Conservation (phyloP, 2,888 invertebrate species). For the Drosophila vallismaia region DNA sequence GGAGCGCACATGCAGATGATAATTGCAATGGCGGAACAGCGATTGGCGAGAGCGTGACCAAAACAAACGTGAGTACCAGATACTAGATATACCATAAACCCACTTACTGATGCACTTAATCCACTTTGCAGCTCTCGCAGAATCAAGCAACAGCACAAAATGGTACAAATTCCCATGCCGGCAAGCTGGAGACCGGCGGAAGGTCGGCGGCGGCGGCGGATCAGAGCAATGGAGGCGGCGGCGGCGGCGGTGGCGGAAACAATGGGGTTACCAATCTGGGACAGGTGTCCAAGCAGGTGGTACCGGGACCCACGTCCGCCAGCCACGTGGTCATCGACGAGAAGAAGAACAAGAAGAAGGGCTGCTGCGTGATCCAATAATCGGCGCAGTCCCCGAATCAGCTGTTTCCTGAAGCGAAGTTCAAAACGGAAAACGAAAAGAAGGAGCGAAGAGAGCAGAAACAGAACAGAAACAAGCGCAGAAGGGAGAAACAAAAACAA, state of each 20-base stretch:
- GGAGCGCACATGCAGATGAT: constrained; percentile 82
- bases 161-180: constrained; percentile 83
- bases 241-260: constrained; percentile 59
- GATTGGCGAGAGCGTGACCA: constrained; percentile 80
- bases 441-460: constrained; percentile 14
- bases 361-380: constrained; percentile 97
- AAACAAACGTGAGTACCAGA: constrained; percentile 80
- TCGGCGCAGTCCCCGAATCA: constrained; percentile 25
- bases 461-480: constrained; percentile 1
- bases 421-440: constrained; percentile 20
- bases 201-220: constrained; percentile 53
- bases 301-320: constrained; percentile 91
- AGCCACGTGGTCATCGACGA: constrained; percentile 92
- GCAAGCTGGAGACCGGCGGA: constrained; percentile 60
- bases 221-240: constrained; percentile 57
- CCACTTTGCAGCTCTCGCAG: constrained; percentile 81
- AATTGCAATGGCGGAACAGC: constrained; percentile 68
- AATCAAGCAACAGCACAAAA: constrained; percentile 84
- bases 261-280: constrained; percentile 83
- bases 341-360: constrained; percentile 97
- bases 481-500: background rate
- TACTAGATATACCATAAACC: background rate
- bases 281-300: constrained; percentile 85
- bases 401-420: background rate
- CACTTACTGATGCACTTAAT: background rate